Percentiles rank a stretch among this genome's conserved stretches.
Evolutionary conservation across 2,113 vertebrate species (phyloP).

Genomic region (Phrynosoma platyrhinos): DNA sequence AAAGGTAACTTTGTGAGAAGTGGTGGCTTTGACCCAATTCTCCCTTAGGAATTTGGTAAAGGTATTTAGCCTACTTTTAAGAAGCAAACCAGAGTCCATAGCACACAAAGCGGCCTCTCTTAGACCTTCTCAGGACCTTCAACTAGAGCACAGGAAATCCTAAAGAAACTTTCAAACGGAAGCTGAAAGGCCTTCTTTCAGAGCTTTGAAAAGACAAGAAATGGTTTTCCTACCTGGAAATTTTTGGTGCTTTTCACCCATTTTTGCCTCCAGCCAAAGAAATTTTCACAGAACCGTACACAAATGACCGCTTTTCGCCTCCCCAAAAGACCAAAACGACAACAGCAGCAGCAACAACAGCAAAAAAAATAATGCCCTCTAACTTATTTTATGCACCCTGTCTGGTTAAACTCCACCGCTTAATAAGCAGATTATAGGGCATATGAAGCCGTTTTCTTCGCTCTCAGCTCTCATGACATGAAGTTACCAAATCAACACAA

Average conservation of each 20-base stretch:
- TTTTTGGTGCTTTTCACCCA: constrained; percentile 44
- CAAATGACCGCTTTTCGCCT: not conserved
- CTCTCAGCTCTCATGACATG: constrained; percentile 70
- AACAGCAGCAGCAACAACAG: not conserved
- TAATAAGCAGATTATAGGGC: constrained; percentile 76
- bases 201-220: not conserved
- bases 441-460: constrained; percentile 68
- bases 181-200: not conserved
- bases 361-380: not conserved
- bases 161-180: not conserved
- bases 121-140: not conserved
- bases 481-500: constrained; percentile 68
- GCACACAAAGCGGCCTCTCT: not conserved
- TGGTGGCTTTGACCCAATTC: not conserved
- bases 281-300: not conserved
- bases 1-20: not conserved
- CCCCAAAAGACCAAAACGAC: constrained; percentile 7
- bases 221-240: constrained; percentile 54
- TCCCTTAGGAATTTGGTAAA: no score
- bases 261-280: constrained; percentile 37
- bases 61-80: not conserved
- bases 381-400: constrained; percentile 66
- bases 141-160: not conserved
- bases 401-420: constrained; percentile 69
- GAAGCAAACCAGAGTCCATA: not conserved